These are phyloP conservation scores for Mactra quadrangularis DNA, from an alignment of 1,140 invertebrate genomes.

Conservation along the genomic window DNA sequence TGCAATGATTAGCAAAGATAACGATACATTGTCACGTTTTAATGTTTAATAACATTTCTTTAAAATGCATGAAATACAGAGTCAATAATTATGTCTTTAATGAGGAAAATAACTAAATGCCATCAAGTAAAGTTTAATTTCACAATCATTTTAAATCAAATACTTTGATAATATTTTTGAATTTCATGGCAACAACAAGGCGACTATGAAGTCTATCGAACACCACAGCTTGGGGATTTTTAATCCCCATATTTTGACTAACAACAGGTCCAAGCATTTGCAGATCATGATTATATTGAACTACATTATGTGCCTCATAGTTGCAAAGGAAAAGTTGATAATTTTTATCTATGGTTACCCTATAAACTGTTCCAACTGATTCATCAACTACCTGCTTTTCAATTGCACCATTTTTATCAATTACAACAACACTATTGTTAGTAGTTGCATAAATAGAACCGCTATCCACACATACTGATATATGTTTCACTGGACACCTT, in stretches of 20 bases:
- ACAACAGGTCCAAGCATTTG: constrained; percentile 18
- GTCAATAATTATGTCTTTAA: too few relatives aligned
- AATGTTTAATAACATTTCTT: too few relatives aligned
- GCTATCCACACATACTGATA: background rate
- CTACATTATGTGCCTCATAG: background rate
- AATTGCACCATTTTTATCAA: constrained; percentile 14
- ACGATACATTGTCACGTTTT: too few relatives aligned
- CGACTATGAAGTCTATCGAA: constrained; percentile 41
- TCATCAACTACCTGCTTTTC: background rate
- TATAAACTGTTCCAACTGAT: background rate
- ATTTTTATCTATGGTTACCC: constrained; percentile 2
- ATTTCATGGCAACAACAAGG: constrained; percentile 44
- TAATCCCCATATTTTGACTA: background rate
- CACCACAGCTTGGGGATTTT: constrained; percentile 12
- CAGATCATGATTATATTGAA: constrained; percentile 42
- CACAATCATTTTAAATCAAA: constrained; percentile 55
- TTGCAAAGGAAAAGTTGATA: constrained; percentile 18
- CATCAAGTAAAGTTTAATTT: too few relatives aligned
- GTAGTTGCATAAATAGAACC: background rate
- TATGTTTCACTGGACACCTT: background rate
- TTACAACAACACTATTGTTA: background rate
- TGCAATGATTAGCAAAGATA: too few relatives aligned
- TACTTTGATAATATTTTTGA: constrained; percentile 46
- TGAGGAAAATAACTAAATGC: too few relatives aligned
- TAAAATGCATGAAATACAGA: too few relatives aligned